Evolutionary conservation across 2,888 invertebrate species (phyloP), one percentile per base, ranked within the genome.

Genomic region (Cryptophagus acutangulus): DNA sequence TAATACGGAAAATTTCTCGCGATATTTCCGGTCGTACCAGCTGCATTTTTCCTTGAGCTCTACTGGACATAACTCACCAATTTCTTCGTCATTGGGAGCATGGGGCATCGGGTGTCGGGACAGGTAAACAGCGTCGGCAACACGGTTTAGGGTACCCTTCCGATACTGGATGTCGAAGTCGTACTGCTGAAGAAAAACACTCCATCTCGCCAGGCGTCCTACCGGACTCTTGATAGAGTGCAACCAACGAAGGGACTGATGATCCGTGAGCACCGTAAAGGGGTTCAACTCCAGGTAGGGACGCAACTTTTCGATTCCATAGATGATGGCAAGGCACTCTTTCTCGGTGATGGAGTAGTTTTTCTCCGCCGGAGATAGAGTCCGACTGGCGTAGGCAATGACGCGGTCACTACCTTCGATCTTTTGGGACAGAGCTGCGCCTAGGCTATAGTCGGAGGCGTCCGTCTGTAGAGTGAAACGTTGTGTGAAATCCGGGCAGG

Each of bases 201-300:
- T 34, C 53, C 55, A 58, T 16, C 57, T 35, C 2, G 56, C 55
- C 5, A 58, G 30, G n/a, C n/a, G n/a, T n/a, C 54, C 57, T 5
- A 45, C 37, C 1, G 54, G 57, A 28, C 37, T 49, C 9, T 48
- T 40, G 1, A 49, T 18, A 0, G 41, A 37, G 12, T 48, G 33
- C 9, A 57, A 38, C 46, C 49, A 57, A 9, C 42, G 40, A 3
- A 55, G 44, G 1, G 52, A 46, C 31, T 54, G 57, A 36, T 59
- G 57, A 36, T 57, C 54, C 6, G 52, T 52, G 1, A 52, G 24
- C 1, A 56, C 61, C 26, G 50, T 48, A 28, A 55, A 57, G 1
- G 37, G 46, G 33, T 55, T 57, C 2, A 58, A 57, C 31, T 57
- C 57, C 1, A 54, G 26, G 34, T 52, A 57, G 1, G 43, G 46